A percentile compares a stretch with the other conserved stretches of the same genome.
Conservation (phyloP, 2,113 vertebrate genomes). For the Callipepla squamata region DNA sequence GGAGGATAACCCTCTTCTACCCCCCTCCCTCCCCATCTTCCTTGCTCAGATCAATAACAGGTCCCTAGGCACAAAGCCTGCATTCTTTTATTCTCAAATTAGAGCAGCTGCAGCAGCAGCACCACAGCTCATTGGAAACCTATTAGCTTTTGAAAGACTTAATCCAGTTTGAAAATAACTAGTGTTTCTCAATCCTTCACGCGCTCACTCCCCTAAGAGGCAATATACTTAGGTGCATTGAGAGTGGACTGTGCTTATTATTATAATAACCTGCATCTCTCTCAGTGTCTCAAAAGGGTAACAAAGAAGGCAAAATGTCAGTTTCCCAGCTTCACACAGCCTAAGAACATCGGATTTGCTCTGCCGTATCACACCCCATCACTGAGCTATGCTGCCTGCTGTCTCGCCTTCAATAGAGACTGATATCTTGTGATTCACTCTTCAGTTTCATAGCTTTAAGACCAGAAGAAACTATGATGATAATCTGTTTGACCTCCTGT, state of each 20-base stretch:
- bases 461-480: constrained; percentile 38
- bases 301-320: constrained; percentile 66
- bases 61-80: constrained; percentile 81
- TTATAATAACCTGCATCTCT: constrained; percentile 39
- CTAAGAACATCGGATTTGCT: constrained; percentile 47
- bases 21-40: constrained; percentile 54
- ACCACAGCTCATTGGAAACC: constrained; percentile 83
- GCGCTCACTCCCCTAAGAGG: neutral
- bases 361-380: neutral
- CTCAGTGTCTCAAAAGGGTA: neutral
- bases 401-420: constrained; percentile 17
- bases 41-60: constrained; percentile 78
- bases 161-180: constrained; percentile 81
- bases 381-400: neutral
- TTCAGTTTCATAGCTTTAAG: constrained; percentile 44
- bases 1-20: constrained; percentile 68
- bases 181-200: constrained; percentile 64
- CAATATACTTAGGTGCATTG: constrained; percentile 52
- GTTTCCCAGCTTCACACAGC: constrained; percentile 23
- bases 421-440: neutral
- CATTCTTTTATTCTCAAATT: constrained; percentile 87
- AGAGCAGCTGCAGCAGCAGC: constrained; percentile 85
- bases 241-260: neutral
- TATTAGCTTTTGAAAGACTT: constrained; percentile 81
- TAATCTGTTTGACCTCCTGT: constrained; percentile 51